Evolutionary conservation across 2,797 vertebrate genomes (phyloP).

Genomic region (Anguilla anguilla): DNA sequence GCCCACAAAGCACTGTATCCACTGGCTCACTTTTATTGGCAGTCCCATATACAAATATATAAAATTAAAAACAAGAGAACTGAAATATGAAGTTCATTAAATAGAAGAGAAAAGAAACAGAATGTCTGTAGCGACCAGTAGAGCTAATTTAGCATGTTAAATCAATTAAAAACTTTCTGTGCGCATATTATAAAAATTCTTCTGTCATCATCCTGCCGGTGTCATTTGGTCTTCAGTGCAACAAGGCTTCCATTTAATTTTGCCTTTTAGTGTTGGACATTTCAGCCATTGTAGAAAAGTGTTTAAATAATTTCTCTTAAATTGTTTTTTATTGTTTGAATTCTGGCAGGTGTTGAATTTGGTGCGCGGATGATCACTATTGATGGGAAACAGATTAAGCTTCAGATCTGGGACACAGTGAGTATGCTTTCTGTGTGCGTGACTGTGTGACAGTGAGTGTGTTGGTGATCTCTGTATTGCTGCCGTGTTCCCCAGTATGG

Average conservation of each 20-base stretch:
- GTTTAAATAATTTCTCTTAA: neutral
- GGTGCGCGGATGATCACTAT: constrained; percentile 99
- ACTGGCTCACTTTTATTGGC: too few species aligned
- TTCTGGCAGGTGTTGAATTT: constrained; percentile 90
- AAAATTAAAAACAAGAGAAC: too few species aligned
- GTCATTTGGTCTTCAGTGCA: neutral
- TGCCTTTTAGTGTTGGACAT: neutral
- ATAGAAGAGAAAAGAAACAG: neutral
- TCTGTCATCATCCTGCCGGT: neutral
- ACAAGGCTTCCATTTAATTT: neutral
- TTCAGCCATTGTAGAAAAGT: neutral
- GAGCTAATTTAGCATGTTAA: too few species aligned
- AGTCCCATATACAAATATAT: too few species aligned
- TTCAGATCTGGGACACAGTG: constrained; percentile 99
- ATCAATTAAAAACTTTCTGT: neutral
- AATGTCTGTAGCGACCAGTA: neutral
- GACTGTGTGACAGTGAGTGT: neutral
- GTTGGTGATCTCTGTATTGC: neutral
- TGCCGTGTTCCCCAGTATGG: neutral
- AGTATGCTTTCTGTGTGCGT: constrained; percentile 51
- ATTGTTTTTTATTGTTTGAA: neutral
- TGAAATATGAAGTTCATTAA: neutral
- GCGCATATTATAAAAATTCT: neutral
- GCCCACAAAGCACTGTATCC: neutral
- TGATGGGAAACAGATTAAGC: constrained; percentile 99